Evolutionary conservation across 2,113 vertebrate genomes (phyloP).

Genomic region (Steatornis caripensis): DNA sequence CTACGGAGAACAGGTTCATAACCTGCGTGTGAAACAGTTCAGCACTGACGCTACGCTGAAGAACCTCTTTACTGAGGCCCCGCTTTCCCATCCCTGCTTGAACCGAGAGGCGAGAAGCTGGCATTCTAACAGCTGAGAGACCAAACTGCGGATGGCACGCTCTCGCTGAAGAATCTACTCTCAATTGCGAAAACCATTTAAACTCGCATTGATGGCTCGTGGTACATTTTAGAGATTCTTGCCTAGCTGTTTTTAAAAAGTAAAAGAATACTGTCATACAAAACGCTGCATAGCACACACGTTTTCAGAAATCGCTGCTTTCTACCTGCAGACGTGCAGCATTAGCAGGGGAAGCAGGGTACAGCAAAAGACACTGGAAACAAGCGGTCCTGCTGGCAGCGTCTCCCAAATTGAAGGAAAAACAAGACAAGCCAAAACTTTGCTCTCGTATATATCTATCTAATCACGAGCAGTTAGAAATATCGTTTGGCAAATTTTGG

Average conservation of each 20-base stretch:
- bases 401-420: not conserved
- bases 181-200: not conserved
- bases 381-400: not conserved
- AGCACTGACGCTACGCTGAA: not conserved
- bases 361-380: not conserved
- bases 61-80: not conserved
- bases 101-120: not conserved
- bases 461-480: not conserved
- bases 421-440: fast-evolving
- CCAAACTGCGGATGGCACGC: not conserved
- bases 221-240: not conserved
- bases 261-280: no score
- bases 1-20: not conserved
- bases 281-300: not conserved
- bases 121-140: not conserved
- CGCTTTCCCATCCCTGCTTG: not conserved
- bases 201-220: not conserved
- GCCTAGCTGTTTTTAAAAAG: not conserved
- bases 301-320: not conserved
- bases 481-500: not conserved
- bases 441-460: not conserved
- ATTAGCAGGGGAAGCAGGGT: not conserved
- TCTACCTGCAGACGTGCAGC: not conserved
- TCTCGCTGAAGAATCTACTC: not conserved
- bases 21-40: not conserved